Evolutionary conservation across 1,140 invertebrate species (phyloP).

Genomic region (Radopholus similis): DNA sequence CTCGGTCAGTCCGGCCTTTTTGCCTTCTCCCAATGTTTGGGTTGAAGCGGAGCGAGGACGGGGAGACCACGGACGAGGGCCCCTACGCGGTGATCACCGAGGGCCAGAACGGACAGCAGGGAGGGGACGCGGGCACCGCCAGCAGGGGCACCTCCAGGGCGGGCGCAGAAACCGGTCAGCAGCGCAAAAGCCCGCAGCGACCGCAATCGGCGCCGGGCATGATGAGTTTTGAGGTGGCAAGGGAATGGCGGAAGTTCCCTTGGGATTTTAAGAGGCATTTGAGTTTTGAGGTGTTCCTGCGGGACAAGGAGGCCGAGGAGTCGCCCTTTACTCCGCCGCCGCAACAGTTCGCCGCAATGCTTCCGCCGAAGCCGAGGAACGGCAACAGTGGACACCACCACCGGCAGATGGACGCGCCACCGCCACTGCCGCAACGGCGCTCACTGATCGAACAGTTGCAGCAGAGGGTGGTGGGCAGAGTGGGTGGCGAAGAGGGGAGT

Average conservation of each 20-base stretch:
- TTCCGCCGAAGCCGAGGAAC: background rate
- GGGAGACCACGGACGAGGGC: slow-evolving; percentile 31
- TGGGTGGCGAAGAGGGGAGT: background rate
- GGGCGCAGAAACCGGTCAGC: background rate
- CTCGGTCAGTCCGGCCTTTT: background rate
- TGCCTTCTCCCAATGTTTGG: background rate
- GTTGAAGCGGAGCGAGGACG: slow-evolving; percentile 13
- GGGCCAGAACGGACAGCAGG: slow-evolving; percentile 14
- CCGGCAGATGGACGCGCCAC: background rate
- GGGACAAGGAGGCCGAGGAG: background rate
- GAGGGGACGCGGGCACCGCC: background rate
- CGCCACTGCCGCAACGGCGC: background rate
- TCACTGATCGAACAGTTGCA: background rate
- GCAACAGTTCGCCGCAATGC: slow-evolving; percentile 6
- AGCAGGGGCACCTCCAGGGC: background rate
- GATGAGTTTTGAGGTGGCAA: slow-evolving; percentile 45
- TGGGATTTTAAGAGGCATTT: background rate
- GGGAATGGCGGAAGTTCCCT: background rate
- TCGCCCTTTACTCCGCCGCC: background rate
- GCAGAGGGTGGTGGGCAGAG: background rate
- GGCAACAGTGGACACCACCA: background rate
- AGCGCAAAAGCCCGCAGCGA: slow-evolving; percentile 12
- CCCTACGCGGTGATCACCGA: slow-evolving; percentile 28
- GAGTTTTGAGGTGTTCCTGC: background rate
- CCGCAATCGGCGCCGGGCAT: slow-evolving; percentile 40